These are phyloP conservation scores for Tringa solitaria DNA, from an alignment of 2,113 vertebrate species.

Conservation along the genomic window DNA sequence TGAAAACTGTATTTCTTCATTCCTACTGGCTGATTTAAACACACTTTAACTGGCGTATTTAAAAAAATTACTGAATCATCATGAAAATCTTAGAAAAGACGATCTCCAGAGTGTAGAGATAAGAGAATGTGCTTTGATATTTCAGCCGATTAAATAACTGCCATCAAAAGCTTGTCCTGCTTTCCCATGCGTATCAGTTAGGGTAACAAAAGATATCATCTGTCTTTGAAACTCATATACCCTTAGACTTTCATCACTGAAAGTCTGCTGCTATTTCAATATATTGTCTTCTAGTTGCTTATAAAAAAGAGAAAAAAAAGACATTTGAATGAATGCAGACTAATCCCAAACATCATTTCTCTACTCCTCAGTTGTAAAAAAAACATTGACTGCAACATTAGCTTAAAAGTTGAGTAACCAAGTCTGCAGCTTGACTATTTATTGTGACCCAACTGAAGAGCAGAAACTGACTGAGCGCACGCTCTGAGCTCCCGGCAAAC, in stretches of 20 bases:
- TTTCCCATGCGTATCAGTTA: conserved; percentile 44
- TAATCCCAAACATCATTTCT: not conserved
- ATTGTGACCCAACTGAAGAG: not conserved
- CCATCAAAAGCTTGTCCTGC: conserved; percentile 15
- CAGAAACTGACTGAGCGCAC: not conserved
- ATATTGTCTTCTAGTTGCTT: not conserved
- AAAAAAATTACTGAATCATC: conserved; percentile 1
- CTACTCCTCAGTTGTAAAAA: not conserved
- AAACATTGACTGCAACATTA: not conserved
- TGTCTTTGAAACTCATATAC: conserved; percentile 27
- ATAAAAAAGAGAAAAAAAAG: not conserved
- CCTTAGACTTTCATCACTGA: not conserved
- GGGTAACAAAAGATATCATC: conserved; percentile 10
- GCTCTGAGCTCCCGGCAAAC: not conserved
- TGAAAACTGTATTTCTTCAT: not conserved
- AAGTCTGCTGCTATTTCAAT: not conserved
- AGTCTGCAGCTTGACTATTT: not conserved
- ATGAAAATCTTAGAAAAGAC: not conserved
- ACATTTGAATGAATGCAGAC: not conserved
- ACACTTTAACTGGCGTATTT: not conserved
- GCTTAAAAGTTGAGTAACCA: not conserved
- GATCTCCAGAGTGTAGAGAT: not conserved
- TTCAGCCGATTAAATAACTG: conserved; percentile 8
- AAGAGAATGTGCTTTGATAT: conserved; percentile 42
- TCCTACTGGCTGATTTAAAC: not conserved